Conservation (phyloP, 2,888 invertebrate genomes). For the Diaphora mendica region DNA sequence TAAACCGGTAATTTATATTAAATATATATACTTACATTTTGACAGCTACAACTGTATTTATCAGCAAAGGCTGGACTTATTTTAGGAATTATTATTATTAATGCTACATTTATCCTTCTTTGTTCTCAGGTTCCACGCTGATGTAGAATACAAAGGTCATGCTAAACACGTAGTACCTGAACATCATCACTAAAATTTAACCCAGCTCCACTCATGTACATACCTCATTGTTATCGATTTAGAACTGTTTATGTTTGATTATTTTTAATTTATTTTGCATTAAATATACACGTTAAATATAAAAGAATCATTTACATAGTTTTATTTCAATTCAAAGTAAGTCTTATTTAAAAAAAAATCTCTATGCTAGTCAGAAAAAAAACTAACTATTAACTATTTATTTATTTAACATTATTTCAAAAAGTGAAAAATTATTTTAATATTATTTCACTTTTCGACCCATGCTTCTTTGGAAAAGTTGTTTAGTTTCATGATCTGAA, state of each 20-base stretch:
- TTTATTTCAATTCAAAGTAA: not conserved
- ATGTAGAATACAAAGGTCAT: constrained; percentile 44
- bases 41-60: no score
- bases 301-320: not conserved
- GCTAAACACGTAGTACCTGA: constrained; percentile 22
- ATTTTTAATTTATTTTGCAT: not conserved
- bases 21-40: no score
- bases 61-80: no score
- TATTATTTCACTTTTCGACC: no score
- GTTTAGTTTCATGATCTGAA: no score
- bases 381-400: no score
- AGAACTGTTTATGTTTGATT: not conserved
- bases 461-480: no score
- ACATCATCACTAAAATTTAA: constrained; percentile 25
- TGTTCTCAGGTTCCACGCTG: constrained; percentile 51
- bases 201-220: not conserved
- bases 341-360: not conserved
- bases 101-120: not conserved
- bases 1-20: no score
- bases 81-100: no score
- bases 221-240: not conserved
- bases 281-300: not conserved
- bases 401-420: no score
- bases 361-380: no score
- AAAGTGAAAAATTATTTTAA: no score